Evolutionary conservation across 2,113 vertebrate genomes (phyloP), one percentile per base, ranked within the genome.

Genomic region (Lepidothrix coronata): DNA sequence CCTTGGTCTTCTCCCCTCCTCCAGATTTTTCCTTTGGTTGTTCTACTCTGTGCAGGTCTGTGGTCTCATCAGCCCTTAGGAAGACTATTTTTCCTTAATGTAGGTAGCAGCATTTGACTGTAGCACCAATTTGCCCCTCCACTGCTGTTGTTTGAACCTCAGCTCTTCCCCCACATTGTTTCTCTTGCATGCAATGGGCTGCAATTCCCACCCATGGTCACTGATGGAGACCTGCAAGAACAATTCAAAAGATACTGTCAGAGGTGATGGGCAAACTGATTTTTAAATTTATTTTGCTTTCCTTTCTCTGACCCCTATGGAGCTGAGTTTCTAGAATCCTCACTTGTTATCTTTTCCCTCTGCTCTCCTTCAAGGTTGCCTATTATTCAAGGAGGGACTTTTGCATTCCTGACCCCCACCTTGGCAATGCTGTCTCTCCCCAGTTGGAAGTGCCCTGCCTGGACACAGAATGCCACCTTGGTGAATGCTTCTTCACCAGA

Each of bases 381-480:
- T 88, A 99, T 99, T 96, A 98, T 99, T 68, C 99, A 99, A 96
- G 99, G 99, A 85, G 99, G 99, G 15, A 99, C 99, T 1, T 99
- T 99, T 94, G 97, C 98, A 4, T 98, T 99, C 57, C 68, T 99
- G 93, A 98, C 98, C 3, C 99, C 99, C 6, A 99, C 98, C 67
- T 97, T 99, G 96, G 98, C 99, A 30, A 98, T 99, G 98, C 97
- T 99, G 48, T 99, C 99, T 75, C 99, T 99, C 88, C 99, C 99
- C 4, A 83, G 96, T n/a, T 99, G 99, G 99, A 98, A 95, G 5
- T 99, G 99, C 93, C 99, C 99, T 9, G 97, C 97, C n/a, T 99
- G 99, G 99, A 99, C 99, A 0, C 97, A 98, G 84, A 99, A 99
- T 1, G 98, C 98, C 88, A 99, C 95, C 46, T 91, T 98, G 70